Conservation (phyloP, 2,113 vertebrate genomes). For the Pogonocichla stellata region DNA sequence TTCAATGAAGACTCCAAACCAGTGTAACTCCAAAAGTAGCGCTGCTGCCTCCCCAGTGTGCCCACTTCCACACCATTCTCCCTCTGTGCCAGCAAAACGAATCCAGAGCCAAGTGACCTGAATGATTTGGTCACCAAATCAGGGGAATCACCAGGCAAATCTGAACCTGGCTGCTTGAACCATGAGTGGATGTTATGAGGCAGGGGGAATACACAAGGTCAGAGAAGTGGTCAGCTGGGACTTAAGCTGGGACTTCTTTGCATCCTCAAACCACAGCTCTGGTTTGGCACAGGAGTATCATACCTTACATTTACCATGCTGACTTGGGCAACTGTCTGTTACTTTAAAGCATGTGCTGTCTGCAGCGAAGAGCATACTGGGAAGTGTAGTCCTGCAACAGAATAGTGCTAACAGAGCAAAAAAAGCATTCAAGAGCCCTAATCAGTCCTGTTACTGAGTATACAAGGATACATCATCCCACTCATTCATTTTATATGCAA, state of each 20-base stretch:
- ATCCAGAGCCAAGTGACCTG: not conserved
- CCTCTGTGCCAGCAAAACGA: not conserved
- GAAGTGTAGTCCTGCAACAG: not conserved
- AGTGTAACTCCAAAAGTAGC: fast-evolving
- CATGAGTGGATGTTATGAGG: fast-evolving
- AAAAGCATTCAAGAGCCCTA: not conserved
- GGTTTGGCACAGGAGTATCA: not conserved
- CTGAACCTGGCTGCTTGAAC: not conserved
- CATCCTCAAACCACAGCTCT: not conserved
- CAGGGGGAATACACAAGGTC: not conserved
- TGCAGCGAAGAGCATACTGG: not conserved
- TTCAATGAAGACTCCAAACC: not conserved
- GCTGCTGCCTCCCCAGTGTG: too few species aligned
- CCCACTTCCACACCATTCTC: not conserved
- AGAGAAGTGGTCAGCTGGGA: not conserved
- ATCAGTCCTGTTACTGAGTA: not conserved
- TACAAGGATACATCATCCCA: not conserved
- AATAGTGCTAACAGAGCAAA: not conserved
- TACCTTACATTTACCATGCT: fast-evolving
- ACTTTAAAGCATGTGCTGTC: not conserved
- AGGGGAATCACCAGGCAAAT: not conserved
- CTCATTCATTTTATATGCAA: not conserved
- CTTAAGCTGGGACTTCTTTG: not conserved
- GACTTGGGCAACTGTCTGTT: not conserved
- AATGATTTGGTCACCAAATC: fast-evolving